These are phyloP conservation scores for Clarias magur DNA, from an alignment of 2,113 vertebrate species.

Conservation along the genomic window DNA sequence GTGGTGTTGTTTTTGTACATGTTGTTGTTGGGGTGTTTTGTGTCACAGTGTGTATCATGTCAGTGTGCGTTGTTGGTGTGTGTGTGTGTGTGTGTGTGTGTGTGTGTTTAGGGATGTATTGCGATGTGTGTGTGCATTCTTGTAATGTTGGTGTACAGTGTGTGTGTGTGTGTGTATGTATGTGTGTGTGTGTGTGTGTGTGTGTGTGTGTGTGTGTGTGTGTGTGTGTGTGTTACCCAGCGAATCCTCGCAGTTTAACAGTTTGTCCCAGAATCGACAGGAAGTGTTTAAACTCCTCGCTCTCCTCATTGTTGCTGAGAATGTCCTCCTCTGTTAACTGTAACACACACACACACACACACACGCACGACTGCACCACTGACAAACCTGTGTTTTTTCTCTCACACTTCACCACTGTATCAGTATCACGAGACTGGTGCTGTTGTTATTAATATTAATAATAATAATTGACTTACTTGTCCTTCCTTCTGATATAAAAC, in stretches of 20 bases:
- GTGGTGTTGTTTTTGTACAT: too few relatives aligned
- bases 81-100: neutral
- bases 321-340: constrained; percentile 87
- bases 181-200: neutral
- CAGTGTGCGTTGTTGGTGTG: neutral
- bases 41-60: neutral
- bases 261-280: constrained; percentile 83
- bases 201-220: neutral
- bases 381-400: neutral
- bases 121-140: neutral
- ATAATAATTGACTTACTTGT: constrained; percentile 61
- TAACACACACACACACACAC: constrained; percentile 40
- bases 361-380: neutral
- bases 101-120: neutral
- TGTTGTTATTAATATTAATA: neutral
- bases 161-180: neutral
- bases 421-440: too few relatives aligned
- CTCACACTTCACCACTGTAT: too few relatives aligned
- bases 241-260: constrained; percentile 82
- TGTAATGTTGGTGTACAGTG: neutral
- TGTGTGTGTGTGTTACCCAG: constrained; percentile 68
- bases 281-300: constrained; percentile 82
- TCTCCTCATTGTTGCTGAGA: constrained; percentile 85
- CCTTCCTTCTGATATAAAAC: constrained; percentile 74
- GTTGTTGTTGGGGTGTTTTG: too few relatives aligned